These are phyloP conservation scores for Drosophila lutescens DNA, from an alignment of 2,888 invertebrate genomes.

Conservation along the genomic window DNA sequence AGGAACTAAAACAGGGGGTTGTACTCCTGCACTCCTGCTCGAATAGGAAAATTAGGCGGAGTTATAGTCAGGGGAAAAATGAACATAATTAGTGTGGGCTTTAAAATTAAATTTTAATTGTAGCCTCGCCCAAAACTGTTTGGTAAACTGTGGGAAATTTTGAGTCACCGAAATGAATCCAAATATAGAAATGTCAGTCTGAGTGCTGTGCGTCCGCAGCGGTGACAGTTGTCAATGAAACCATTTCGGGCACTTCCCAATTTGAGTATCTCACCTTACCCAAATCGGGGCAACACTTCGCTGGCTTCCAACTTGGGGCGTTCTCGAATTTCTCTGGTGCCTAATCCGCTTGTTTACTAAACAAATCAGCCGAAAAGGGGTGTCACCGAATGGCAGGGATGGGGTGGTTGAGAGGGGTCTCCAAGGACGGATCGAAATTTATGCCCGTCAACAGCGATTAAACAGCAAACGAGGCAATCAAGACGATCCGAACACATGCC, in stretches of 20 bases:
- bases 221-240: conserved; percentile 71
- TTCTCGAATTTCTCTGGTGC: conserved; percentile 64
- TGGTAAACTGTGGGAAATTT: conserved; percentile 58
- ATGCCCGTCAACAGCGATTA: conserved; percentile 78
- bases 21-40: conserved; percentile 10
- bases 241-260: conserved; percentile 58
- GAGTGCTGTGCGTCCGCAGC: conserved; percentile 26
- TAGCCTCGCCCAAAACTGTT: conserved; percentile 25
- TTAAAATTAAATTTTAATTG: conserved; percentile 74
- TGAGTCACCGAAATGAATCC: not conserved
- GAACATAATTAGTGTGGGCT: conserved; percentile 66
- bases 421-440: conserved; percentile 57
- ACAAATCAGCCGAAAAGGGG: conserved; percentile 67
- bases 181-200: conserved; percentile 53
- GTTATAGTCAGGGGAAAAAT: conserved; percentile 29
- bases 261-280: conserved; percentile 67
- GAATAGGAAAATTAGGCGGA: conserved; percentile 45
- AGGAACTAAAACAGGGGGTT: conserved; percentile 38
- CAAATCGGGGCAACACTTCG: conserved; percentile 56
- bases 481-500: conserved; percentile 62
- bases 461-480: conserved; percentile 59
- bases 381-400: conserved; percentile 27
- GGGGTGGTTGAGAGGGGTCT: conserved; percentile 31
- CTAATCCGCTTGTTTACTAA: conserved; percentile 77
- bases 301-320: conserved; percentile 61